Conservation (phyloP, 2,888 invertebrate species). For the Amiota mariae region DNA sequence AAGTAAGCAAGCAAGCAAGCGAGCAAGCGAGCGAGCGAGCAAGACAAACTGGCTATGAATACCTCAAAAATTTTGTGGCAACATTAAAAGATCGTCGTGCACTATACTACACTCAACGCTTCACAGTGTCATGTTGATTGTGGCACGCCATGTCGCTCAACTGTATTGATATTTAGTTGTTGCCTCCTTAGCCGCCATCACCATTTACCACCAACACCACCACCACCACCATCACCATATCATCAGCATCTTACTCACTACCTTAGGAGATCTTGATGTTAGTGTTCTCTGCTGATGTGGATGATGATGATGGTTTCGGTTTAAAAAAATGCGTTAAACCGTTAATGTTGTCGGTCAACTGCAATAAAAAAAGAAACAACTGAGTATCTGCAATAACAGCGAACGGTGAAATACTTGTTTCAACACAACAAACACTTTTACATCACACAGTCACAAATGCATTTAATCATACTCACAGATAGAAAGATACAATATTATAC, state of each 20-base stretch:
- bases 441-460: background rate
- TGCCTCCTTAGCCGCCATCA: background rate
- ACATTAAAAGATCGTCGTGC: constrained; percentile 7
- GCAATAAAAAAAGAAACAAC: constrained; percentile 13
- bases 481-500: background rate
- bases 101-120: background rate
- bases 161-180: no score
- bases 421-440: constrained; percentile 5
- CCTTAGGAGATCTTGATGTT: no score
- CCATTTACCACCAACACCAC: background rate
- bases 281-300: background rate
- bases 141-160: background rate
- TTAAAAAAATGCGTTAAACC: constrained; percentile 28
- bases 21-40: background rate
- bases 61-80: constrained; percentile 23
- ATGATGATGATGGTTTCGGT: constrained; percentile 10
- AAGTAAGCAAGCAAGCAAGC: no score
- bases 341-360: constrained; percentile 30
- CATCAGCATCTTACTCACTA: background rate
- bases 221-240: background rate
- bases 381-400: background rate
- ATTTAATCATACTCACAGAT: background rate
- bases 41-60: constrained; percentile 16
- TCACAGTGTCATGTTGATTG: background rate
- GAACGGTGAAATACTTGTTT: constrained; percentile 29